Evolutionary conservation across 2,113 vertebrate species (phyloP).

Genomic region (Bos taurus): DNA sequence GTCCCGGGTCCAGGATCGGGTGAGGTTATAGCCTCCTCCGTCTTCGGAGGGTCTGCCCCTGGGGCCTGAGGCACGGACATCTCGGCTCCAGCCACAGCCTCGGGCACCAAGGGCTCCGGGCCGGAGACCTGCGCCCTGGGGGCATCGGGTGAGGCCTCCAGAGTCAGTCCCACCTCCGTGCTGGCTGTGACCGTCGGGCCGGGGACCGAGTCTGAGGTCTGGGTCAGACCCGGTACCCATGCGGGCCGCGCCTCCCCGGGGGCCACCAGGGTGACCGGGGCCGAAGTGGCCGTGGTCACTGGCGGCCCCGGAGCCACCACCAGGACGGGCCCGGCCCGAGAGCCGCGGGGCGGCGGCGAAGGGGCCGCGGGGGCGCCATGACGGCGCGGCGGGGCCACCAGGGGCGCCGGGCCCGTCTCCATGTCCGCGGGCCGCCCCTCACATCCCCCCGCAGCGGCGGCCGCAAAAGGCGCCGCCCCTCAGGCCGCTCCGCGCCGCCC

Average conservation of each 20-base stretch:
- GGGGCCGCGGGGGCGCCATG: slow-evolving; percentile 68
- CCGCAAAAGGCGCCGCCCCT: slow-evolving; percentile 71
- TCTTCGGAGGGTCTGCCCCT: slow-evolving; percentile 3
- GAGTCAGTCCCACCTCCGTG: not conserved
- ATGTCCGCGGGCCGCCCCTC: slow-evolving; percentile 78
- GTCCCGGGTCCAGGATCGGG: slow-evolving; percentile 1
- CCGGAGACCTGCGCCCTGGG: not conserved
- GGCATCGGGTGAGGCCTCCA: slow-evolving; percentile 18
- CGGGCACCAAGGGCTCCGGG: not conserved
- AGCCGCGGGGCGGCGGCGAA: slow-evolving; percentile 75
- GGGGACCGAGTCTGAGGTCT: slow-evolving; percentile 57
- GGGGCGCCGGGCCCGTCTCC: slow-evolving; percentile 81
- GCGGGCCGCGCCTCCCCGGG: slow-evolving; percentile 56
- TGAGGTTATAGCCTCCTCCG: slow-evolving; percentile 13
- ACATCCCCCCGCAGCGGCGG: slow-evolving; percentile 76
- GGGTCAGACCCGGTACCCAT: not conserved
- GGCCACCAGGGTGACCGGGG: slow-evolving; percentile 16
- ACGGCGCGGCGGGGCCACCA: slow-evolving; percentile 77
- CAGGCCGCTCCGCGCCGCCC: slow-evolving; percentile 49
- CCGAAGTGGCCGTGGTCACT: slow-evolving; percentile 66
- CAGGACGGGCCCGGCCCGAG: slow-evolving; percentile 73
- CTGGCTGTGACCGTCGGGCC: slow-evolving; percentile 66
- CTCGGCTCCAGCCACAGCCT: not conserved
- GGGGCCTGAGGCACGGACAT: not conserved
- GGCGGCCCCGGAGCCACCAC: slow-evolving; percentile 79